phyloP scores from a whole-genome alignment of 2,113 vertebrate genomes.

The Polypterus senegalus region DNA sequence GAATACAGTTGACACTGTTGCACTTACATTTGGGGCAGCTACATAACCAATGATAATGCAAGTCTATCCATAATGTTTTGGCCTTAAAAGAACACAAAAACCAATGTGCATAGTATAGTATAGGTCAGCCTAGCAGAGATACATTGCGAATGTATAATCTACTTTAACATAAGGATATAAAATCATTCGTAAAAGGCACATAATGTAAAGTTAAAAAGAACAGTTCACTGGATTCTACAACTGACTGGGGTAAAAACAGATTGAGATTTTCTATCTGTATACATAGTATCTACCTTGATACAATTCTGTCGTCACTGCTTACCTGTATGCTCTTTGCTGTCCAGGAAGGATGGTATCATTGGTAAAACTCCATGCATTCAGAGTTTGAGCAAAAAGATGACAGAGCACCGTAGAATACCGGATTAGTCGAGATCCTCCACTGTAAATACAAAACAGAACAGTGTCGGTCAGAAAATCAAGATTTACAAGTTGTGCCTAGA shows the following conservation, averaged over 20 bases:
- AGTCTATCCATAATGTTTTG: no score
- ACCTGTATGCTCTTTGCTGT: conserved; percentile 78
- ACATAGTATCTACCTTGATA: not conserved
- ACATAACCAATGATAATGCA: no score
- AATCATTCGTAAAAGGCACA: not conserved
- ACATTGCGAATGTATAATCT: no score
- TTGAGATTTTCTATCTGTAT: not conserved
- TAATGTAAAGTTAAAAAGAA: not conserved
- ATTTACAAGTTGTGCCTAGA: no score
- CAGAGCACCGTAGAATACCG: conserved; percentile 57
- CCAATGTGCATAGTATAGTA: no score
- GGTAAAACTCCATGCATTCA: conserved; percentile 54
- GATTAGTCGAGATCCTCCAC: conserved; percentile 56
- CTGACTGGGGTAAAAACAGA: not conserved
- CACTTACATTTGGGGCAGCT: no score
- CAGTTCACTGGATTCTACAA: no score
- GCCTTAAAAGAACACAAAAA: no score
- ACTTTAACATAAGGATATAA: no score
- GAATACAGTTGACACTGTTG: no score
- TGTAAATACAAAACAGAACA: conserved; percentile 12
- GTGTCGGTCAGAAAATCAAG: not conserved
- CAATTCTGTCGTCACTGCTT: not conserved
- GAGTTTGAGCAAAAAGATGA: conserved; percentile 67
- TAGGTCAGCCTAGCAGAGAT: no score
- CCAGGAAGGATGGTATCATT: conserved; percentile 43